Percentiles rank a stretch among this genome's conserved stretches.
Conservation (phyloP, 2,888 invertebrate species). For the Buathra laborator region DNA sequence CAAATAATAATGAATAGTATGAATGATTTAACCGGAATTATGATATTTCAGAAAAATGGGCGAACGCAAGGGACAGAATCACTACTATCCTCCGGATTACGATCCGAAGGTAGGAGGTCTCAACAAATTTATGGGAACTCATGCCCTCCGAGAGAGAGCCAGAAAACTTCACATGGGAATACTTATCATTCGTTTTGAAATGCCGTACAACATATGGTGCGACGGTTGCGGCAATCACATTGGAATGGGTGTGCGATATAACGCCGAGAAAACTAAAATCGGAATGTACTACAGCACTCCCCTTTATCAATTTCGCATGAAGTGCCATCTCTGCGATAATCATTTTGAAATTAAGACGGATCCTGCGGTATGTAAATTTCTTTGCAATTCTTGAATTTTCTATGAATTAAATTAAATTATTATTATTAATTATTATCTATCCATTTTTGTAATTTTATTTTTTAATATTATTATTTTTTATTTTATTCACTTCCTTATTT, state of each 20-base stretch:
- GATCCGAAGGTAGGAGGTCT: constrained; percentile 97
- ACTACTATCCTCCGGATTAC: constrained; percentile 99
- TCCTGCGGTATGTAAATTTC: constrained; percentile 90
- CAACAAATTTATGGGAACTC: constrained; percentile 97
- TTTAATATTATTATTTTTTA: too few relatives aligned
- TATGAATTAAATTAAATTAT: constrained; percentile 5
- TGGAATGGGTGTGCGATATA: constrained; percentile 99
- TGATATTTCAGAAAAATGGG: constrained; percentile 90
- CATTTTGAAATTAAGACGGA: constrained; percentile 99
- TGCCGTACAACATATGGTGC: constrained; percentile 99
- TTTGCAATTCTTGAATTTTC: constrained; percentile 21
- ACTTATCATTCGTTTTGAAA: constrained; percentile 98
- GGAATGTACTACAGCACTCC: constrained; percentile 99
- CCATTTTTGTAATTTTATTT: too few relatives aligned
- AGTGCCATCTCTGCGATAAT: constrained; percentile 99
- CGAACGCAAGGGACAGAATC: constrained; percentile 98
- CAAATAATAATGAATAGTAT: too few relatives aligned
- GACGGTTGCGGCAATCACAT: constrained; percentile 99
- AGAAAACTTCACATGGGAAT: constrained; percentile 98
- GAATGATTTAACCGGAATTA: not conserved
- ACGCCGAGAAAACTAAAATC: constrained; percentile 95
- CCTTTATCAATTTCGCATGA: constrained; percentile 99
- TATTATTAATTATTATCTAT: not conserved
- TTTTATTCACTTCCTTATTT: too few relatives aligned
- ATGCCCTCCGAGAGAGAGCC: constrained; percentile 98